A percentile compares a stretch with the other conserved stretches of the same genome.
Conservation (phyloP, 2,797 vertebrate species). For the Cuniculus paca region DNA sequence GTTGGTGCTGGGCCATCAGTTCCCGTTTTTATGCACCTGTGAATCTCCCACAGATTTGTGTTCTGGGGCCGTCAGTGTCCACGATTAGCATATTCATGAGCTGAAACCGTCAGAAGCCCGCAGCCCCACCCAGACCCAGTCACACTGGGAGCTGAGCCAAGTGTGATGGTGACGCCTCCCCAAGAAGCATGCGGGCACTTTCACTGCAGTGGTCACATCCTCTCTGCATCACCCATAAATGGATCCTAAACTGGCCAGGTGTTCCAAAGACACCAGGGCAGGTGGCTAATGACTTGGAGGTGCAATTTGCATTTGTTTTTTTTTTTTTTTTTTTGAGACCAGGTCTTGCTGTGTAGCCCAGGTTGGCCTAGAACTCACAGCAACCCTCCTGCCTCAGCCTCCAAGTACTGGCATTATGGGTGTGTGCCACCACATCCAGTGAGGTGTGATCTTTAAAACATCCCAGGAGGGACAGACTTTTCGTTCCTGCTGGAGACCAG, state of each 20-base stretch:
- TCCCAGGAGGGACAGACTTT: slow-evolving; percentile 6
- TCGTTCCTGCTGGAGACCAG: background rate
- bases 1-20: background rate
- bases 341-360: background rate
- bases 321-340: background rate
- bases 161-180: background rate
- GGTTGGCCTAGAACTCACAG: background rate
- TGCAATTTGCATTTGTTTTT: background rate
- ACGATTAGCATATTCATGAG: slow-evolving; percentile 60
- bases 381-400: background rate
- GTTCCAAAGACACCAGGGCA: slow-evolving; percentile 47
- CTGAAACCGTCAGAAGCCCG: background rate
- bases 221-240: slow-evolving; percentile 41
- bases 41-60: slow-evolving; percentile 34
- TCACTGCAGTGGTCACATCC: fast-evolving
- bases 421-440: background rate
- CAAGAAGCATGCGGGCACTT: background rate
- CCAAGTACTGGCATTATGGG: background rate
- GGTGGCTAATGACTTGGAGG: slow-evolving; percentile 30
- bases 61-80: background rate
- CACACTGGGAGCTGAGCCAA: background rate
- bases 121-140: background rate
- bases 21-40: slow-evolving; percentile 61
- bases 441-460: slow-evolving; percentile 58
- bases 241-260: slow-evolving; percentile 31